Base-by-base conservation (phyloP, 2,797 vertebrate genomes). In the Hyperoplus immaculatus region DNA sequence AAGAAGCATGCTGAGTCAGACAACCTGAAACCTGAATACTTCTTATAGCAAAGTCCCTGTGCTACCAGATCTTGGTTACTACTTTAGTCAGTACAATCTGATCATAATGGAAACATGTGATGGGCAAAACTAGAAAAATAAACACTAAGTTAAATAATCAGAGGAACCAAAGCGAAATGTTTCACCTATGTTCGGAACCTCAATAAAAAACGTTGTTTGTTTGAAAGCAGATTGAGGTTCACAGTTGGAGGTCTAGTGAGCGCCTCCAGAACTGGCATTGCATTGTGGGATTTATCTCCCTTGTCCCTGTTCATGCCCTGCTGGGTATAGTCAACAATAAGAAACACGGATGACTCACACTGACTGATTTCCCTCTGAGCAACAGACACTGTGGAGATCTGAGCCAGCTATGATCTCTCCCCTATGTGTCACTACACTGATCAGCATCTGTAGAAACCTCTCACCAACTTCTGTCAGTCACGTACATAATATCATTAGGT, bases 391-490 rank as follows among this genome's bases (percentile, higher is more conserved):
- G 18, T 18, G 66, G 18, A 72, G 63, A 73, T 47, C 63, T 72
- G 59, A 46, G 50, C 38, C 50, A 47, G 42, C 68, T 55, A 65
- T 80, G 70, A 74, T 75, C 73, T 18, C 51, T 64, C 38, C n/a
- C 51, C 60, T 78, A 72, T 50, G 62, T 82, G 76, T 85, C 82
- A 64, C 41, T 54, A 64, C 65, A 77, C 66, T 56, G 49, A 80
- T 74, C 58, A 83, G 64, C 72, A 75, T 78, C 63, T 53, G 57
- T 15, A 57, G 43, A 79, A 75, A 78, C 36, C 50, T 77, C 75
- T 77, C 70, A 82, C 18, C 11, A 78, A 73, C 8, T 59, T 29
- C 79, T 68, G 76, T 70, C 86, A 75, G 70, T 79, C 77, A 72
- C 1, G 4, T 45, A 15, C 50, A 54, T 69, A 75, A n/a, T n/a